Conservation (phyloP, 64 coral and sea anemone species). For the Cladopsammia gracilis region DNA sequence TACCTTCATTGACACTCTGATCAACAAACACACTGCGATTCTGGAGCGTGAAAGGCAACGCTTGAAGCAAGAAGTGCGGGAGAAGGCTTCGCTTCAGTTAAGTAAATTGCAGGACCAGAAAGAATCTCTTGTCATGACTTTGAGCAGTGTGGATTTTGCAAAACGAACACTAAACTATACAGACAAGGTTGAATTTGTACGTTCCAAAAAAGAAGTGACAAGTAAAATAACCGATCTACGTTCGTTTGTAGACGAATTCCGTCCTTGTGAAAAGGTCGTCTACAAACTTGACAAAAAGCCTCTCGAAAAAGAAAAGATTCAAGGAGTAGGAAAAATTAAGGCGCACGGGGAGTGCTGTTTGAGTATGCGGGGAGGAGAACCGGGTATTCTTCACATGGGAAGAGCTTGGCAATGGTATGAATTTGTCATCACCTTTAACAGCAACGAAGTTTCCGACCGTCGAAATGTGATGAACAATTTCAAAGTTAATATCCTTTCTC, state of each 20-base stretch:
- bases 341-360: neutral
- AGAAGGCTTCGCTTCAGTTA: neutral
- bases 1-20: neutral
- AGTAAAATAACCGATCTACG: neutral
- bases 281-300: neutral
- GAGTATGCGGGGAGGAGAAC: neutral
- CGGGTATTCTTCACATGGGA: neutral
- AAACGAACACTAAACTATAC: neutral
- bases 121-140: neutral
- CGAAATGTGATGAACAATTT: neutral
- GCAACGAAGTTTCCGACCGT: too few relatives aligned
- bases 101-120: slow-evolving; percentile 1
- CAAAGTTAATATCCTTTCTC: neutral
- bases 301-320: neutral
- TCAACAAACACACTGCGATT: slow-evolving; percentile 3
- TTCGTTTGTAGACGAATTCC: neutral
- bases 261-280: slow-evolving; percentile 8
- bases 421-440: neutral
- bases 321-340: neutral
- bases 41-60: neutral
- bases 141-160: neutral
- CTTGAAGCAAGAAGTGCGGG: neutral
- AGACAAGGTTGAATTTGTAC: slow-evolving; percentile 15
- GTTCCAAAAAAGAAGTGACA: neutral
- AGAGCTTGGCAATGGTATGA: slow-evolving; percentile 1